These are phyloP conservation scores for Sphinx pinastri DNA, from an alignment of 2,888 invertebrate species.

Conservation along the genomic window DNA sequence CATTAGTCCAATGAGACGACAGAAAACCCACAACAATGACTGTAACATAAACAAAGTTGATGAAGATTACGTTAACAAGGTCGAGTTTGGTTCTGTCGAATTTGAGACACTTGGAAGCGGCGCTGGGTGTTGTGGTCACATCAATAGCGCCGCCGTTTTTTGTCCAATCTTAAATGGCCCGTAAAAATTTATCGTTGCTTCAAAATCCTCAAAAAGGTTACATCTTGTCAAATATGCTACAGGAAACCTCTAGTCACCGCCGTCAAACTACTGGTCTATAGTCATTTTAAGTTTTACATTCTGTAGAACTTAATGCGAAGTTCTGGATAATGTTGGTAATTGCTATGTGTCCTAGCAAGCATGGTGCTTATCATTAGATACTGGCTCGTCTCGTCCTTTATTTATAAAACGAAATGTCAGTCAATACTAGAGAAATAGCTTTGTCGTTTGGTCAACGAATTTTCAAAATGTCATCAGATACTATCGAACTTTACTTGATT, in stretches of 20 bases:
- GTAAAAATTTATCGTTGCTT: constrained; percentile 58
- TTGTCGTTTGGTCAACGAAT: not conserved
- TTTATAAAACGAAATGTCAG: no score
- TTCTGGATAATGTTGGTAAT: no score
- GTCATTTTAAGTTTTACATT: no score
- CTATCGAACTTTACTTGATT: constrained; percentile 20
- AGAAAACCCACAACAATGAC: no score
- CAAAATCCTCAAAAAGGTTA: constrained; percentile 33
- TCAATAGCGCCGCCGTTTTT: constrained; percentile 54
- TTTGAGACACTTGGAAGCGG: constrained; percentile 36
- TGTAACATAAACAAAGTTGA: not conserved
- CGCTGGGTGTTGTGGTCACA: constrained; percentile 41
- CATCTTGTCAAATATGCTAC: not conserved
- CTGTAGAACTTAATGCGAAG: no score
- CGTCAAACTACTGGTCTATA: no score
- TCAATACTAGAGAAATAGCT: no score
- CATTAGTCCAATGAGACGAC: no score
- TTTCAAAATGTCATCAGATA: constrained; percentile 25
- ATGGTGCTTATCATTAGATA: no score
- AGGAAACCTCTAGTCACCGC: no score
- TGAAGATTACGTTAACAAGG: constrained; percentile 6
- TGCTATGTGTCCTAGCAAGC: no score
- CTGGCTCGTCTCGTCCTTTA: no score
- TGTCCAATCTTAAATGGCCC: constrained; percentile 61
- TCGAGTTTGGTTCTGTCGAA: constrained; percentile 25